A percentile compares a stretch with the other conserved stretches of the same genome.
Evolutionary conservation across 2,113 vertebrate genomes (phyloP).

Genomic region (Ceyx cyanopectus): DNA sequence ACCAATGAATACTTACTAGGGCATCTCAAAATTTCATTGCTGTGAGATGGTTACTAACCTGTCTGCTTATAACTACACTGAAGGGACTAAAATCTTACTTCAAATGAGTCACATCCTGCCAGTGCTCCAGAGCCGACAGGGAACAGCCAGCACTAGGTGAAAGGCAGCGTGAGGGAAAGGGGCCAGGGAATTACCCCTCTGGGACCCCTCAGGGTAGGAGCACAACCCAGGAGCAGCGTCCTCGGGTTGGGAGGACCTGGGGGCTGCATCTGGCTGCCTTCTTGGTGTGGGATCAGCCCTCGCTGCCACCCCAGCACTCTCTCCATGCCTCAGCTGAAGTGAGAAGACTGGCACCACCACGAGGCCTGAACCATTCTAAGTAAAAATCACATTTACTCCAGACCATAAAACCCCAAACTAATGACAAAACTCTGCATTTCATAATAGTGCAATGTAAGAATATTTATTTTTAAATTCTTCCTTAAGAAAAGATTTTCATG

Average conservation of each 20-base stretch:
- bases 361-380: neutral
- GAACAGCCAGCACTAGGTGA: rapidly evolving
- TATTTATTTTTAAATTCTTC: neutral
- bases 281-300: neutral
- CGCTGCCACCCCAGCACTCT: rapidly evolving
- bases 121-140: too few relatives aligned
- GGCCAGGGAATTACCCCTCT: neutral
- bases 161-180: neutral
- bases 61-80: neutral
- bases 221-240: neutral
- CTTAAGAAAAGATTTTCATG: neutral
- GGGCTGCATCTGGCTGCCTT: rapidly evolving
- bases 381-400: neutral
- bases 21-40: neutral
- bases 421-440: neutral
- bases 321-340: neutral
- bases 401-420: neutral
- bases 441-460: neutral
- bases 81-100: neutral
- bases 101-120: neutral
- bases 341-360: rapidly evolving
- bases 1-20: rapidly evolving
- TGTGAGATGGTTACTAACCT: neutral
- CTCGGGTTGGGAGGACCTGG: rapidly evolving
- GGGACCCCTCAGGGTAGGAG: neutral